Evolutionary conservation across 2,888 invertebrate genomes (phyloP).

Genomic region (Leptogaster cylindrica): DNA sequence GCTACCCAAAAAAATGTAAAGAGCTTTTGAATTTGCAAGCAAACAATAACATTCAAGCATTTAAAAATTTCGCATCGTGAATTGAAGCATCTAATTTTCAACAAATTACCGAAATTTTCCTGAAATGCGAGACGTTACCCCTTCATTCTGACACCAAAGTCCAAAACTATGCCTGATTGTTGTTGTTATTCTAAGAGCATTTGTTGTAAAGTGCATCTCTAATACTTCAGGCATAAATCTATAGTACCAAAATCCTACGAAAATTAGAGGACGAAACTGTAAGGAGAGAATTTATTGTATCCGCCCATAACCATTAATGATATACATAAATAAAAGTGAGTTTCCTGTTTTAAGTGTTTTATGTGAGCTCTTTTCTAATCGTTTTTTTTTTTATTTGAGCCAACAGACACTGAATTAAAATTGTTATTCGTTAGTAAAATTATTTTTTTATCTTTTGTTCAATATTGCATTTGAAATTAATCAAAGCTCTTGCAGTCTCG

Average conservation of each 20-base stretch:
- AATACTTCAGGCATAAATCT: slow-evolving; percentile 1
- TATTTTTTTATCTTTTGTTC: slow-evolving; percentile 1
- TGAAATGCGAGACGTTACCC: too few relatives aligned
- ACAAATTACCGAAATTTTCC: background rate
- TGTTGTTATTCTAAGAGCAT: background rate
- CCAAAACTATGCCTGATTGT: background rate
- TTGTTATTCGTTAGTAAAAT: background rate
- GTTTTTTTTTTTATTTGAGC: slow-evolving; percentile 19
- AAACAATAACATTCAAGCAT: too few relatives aligned
- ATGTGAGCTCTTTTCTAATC: background rate
- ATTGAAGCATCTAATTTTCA: background rate
- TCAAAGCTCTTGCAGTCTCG: slow-evolving; percentile 11
- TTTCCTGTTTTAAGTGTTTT: slow-evolving; percentile 2
- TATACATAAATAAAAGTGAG: slow-evolving; percentile 27
- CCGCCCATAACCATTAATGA: slow-evolving; percentile 27
- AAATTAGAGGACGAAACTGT: slow-evolving; percentile 6
- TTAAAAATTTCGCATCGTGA: background rate
- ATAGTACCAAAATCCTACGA: slow-evolving; percentile 13
- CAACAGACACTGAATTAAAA: slow-evolving; percentile 3
- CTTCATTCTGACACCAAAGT: too few relatives aligned
- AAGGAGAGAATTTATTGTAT: slow-evolving; percentile 18
- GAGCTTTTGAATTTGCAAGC: too few relatives aligned
- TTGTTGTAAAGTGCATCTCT: slow-evolving; percentile 2
- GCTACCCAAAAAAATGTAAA: background rate
- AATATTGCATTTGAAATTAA: slow-evolving; percentile 5